Conservation (phyloP, 2,797 vertebrate genomes). For the Galago senegalensis region DNA sequence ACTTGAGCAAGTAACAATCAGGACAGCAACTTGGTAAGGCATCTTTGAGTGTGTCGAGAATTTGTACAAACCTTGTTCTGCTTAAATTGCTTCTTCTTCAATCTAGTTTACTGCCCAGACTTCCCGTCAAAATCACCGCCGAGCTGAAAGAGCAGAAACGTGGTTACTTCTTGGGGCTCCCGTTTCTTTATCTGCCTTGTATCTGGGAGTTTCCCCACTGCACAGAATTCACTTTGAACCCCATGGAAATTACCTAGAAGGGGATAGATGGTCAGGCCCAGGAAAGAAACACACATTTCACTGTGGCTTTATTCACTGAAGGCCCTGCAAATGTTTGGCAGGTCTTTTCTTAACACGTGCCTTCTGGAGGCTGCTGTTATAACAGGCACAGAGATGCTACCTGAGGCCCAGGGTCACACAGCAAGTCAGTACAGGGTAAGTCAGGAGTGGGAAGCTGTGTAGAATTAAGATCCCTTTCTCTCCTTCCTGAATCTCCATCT, state of each 20-base stretch:
- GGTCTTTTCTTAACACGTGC: not conserved
- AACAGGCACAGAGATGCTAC: not conserved
- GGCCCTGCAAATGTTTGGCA: not conserved
- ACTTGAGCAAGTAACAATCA: not conserved
- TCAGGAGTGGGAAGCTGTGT: not conserved
- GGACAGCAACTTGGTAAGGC: not conserved
- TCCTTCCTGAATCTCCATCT: not conserved
- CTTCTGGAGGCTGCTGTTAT: not conserved
- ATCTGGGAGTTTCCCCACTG: not conserved
- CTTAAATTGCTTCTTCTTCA: not conserved
- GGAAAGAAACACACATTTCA: slow-evolving; percentile 12
- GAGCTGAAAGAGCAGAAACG: not conserved
- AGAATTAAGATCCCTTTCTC: not conserved
- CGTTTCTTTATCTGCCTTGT: not conserved
- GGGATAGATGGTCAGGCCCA: not conserved
- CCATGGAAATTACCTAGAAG: not conserved
- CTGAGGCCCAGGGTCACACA: not conserved
- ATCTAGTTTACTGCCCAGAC: not conserved
- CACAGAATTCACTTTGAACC: slow-evolving; percentile 17
- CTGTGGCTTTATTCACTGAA: not conserved
- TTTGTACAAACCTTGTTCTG: not conserved
- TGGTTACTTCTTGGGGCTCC: not conserved
- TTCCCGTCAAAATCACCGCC: not conserved
- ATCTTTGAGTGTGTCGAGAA: not conserved
- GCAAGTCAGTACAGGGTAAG: not conserved